Conservation (phyloP, 37 sponge, comb jelly and placozoan species). For the Amphimedon queenslandica region DNA sequence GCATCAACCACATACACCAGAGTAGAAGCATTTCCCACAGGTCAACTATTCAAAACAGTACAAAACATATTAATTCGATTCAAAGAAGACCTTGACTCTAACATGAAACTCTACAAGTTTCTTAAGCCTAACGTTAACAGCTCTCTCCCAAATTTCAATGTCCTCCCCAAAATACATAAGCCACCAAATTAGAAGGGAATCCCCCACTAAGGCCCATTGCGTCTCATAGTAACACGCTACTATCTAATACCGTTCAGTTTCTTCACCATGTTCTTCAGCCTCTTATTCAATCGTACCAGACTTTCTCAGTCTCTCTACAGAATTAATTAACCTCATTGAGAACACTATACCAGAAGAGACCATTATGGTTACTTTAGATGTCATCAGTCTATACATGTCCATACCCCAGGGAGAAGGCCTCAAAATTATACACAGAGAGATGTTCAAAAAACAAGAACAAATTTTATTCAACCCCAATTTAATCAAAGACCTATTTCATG, state of each 20-base stretch:
- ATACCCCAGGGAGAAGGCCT: no score
- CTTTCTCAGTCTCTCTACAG: no score
- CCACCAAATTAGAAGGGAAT: not conserved
- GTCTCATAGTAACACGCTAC: slow-evolving; percentile 12
- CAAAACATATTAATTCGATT: not conserved
- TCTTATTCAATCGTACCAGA: no score
- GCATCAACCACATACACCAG: not conserved
- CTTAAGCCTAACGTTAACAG: not conserved
- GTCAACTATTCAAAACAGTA: not conserved
- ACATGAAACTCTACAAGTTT: not conserved
- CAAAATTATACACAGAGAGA: no score
- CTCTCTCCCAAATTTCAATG: slow-evolving; percentile 18
- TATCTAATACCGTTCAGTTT: no score
- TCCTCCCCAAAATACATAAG: not conserved
- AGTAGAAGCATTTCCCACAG: not conserved
- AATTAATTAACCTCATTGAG: no score
- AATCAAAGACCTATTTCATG: slow-evolving; percentile 8
- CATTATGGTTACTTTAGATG: no score
- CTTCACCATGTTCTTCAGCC: no score
- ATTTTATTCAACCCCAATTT: slow-evolving; percentile 19
- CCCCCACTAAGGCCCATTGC: slow-evolving; percentile 29
- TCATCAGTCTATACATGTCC: no score
- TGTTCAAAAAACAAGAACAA: not conserved
- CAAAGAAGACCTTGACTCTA: not conserved
- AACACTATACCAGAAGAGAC: no score